Evolutionary conservation across 2,113 vertebrate genomes (phyloP).

Genomic region (Podilymbus podiceps): DNA sequence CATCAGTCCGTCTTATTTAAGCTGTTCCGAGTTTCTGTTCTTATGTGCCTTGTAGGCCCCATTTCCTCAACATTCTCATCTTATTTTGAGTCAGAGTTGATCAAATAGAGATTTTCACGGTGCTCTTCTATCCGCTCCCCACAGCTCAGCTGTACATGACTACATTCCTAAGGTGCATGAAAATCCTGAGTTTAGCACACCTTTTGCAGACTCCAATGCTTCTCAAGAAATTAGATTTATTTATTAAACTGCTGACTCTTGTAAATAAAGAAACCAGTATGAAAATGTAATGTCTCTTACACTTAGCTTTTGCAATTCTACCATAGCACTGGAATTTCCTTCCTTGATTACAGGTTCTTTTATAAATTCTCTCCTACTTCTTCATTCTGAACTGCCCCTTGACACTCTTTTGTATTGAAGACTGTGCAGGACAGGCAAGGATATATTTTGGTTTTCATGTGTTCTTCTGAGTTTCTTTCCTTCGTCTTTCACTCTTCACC

Average conservation of each 20-base stretch:
- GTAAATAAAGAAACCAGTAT: neutral
- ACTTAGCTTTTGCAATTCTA: neutral
- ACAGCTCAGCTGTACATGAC: neutral
- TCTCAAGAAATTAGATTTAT: neutral
- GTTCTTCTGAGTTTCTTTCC: neutral
- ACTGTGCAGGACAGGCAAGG: neutral
- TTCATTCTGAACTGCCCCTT: neutral
- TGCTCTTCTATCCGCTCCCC: neutral
- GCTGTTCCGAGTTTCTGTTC: neutral
- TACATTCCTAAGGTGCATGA: neutral
- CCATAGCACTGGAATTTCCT: neutral
- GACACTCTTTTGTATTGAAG: neutral
- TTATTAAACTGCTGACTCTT: neutral
- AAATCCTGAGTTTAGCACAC: neutral
- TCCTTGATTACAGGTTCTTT: neutral
- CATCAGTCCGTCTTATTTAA: neutral
- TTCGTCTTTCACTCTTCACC: neutral
- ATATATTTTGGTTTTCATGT: neutral
- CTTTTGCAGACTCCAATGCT: neutral
- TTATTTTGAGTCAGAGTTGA: neutral
- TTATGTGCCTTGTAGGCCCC: too few species aligned
- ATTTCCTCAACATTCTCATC: neutral
- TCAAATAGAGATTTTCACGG: neutral
- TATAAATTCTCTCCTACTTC: neutral
- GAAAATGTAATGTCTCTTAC: neutral